These are phyloP conservation scores for Eurosta solidaginis DNA, from an alignment of 1,140 invertebrate species.

Conservation along the genomic window DNA sequence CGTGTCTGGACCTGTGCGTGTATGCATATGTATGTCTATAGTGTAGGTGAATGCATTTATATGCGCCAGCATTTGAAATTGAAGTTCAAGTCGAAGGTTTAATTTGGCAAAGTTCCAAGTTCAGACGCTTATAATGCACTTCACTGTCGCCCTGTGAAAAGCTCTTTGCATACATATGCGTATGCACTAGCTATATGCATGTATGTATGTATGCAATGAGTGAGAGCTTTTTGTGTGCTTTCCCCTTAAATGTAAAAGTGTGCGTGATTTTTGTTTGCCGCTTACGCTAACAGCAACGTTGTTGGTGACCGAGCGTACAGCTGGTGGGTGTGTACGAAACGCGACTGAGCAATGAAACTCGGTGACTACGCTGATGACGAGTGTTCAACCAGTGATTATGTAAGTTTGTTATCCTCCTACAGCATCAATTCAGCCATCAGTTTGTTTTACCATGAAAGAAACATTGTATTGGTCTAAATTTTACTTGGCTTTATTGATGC, in stretches of 20 bases:
- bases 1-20: background rate
- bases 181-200: too few relatives aligned
- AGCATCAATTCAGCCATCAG: too few relatives aligned
- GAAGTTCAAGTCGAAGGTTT: slow-evolving; percentile 25
- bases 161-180: background rate
- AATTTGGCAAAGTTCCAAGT: background rate
- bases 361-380: background rate
- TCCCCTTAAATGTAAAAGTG: background rate
- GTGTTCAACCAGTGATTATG: background rate
- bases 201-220: background rate
- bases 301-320: background rate
- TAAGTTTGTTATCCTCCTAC: background rate
- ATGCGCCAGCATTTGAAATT: slow-evolving; percentile 1
- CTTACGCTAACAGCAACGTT: background rate
- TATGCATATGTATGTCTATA: background rate
- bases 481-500: too few relatives aligned
- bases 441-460: too few relatives aligned
- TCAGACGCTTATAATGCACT: background rate
- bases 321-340: slow-evolving; percentile 1
- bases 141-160: background rate
- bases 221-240: background rate
- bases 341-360: background rate
- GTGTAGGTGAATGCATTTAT: background rate
- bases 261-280: background rate
- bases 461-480: too few relatives aligned